Conservation (phyloP, 2,113 vertebrate species). For the Lynx canadensis region DNA sequence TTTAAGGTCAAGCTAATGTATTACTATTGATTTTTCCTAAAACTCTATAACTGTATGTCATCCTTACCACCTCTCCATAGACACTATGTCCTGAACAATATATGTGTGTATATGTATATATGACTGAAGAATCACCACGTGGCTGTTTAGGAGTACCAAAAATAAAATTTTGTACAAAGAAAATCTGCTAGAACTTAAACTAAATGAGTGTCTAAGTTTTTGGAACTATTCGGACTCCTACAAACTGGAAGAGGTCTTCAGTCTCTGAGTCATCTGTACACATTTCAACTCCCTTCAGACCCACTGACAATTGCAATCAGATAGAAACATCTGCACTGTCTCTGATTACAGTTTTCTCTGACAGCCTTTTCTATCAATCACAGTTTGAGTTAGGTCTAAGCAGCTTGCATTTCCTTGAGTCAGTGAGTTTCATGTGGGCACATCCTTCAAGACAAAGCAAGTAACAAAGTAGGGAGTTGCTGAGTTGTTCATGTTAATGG, state of each 20-base stretch:
- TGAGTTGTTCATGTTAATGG: background rate
- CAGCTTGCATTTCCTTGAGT: background rate
- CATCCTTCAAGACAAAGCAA: constrained; percentile 12
- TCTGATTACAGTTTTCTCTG: background rate
- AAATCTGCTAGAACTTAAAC: constrained; percentile 39
- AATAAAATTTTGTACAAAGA: constrained; percentile 17
- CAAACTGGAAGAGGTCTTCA: background rate
- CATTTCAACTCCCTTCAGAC: background rate
- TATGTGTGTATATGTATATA: background rate
- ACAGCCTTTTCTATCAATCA: constrained; percentile 1
- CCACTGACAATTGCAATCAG: background rate
- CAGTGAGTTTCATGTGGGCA: background rate
- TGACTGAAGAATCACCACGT: background rate
- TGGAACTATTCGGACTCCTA: background rate
- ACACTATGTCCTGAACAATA: background rate
- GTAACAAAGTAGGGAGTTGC: background rate
- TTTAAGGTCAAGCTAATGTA: background rate
- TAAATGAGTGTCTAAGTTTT: background rate
- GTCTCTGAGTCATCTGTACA: background rate
- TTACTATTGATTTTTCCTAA: background rate
- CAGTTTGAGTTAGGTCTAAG: background rate
- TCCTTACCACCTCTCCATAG: background rate
- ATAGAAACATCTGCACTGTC: background rate
- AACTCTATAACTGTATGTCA: background rate
- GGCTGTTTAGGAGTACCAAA: background rate